A percentile compares a stretch with the other conserved stretches of the same genome.
phyloP scores from a whole-genome alignment of 1,140 invertebrate genomes.

The Diuraphis noxia region DNA sequence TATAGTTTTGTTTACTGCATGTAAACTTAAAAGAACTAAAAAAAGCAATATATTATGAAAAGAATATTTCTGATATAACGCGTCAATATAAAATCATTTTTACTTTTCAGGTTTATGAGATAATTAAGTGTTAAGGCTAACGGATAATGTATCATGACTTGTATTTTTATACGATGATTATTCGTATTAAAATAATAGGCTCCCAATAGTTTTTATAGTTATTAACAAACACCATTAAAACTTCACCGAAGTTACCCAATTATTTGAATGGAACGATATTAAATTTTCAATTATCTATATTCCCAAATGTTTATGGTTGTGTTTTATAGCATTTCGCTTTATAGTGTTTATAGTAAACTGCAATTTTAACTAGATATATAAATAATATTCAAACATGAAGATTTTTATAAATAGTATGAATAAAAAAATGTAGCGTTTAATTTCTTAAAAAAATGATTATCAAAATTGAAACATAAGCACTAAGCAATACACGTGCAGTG shows the following conservation, averaged over 20 bases:
- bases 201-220: background rate
- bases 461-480: too few species aligned
- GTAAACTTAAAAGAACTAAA: background rate
- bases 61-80: background rate
- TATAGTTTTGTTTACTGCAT: background rate
- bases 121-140: background rate
- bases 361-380: background rate
- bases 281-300: constrained; percentile 30
- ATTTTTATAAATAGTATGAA: background rate
- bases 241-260: background rate
- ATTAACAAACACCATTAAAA: background rate
- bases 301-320: background rate
- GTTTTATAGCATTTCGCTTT: background rate
- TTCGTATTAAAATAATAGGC: background rate
- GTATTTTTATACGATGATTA: background rate
- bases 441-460: background rate
- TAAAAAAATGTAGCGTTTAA: background rate
- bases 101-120: background rate
- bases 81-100: background rate
- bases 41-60: background rate
- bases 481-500: too few species aligned
- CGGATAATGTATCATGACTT: background rate
- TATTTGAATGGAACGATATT: background rate
- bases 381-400: background rate
- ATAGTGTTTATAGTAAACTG: background rate